Evolutionary conservation across 2,888 invertebrate species (phyloP).

Genomic region (Eristalinus sepulchralis): DNA sequence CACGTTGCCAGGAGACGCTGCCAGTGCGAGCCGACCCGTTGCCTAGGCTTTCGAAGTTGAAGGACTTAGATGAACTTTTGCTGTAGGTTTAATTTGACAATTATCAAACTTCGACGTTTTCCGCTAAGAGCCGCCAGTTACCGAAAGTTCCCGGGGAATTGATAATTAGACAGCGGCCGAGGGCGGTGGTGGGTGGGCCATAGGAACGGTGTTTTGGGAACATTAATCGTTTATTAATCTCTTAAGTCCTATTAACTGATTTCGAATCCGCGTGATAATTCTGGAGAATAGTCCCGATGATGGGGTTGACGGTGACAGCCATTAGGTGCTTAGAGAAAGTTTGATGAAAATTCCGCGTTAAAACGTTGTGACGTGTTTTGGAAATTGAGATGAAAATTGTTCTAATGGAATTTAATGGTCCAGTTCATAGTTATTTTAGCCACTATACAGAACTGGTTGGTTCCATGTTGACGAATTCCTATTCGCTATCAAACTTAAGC

Average conservation of each 20-base stretch:
- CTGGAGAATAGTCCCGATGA: neutral
- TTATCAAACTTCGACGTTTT: constrained; percentile 59
- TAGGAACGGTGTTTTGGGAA: constrained; percentile 15
- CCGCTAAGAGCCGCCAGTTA: constrained; percentile 38
- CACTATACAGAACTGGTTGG: no score
- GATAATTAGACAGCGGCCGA: constrained; percentile 37
- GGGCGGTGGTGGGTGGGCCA: neutral
- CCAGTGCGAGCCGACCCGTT: neutral
- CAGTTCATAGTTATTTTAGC: no score
- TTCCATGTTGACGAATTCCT: no score
- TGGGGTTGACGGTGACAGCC: neutral
- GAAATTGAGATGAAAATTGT: no score
- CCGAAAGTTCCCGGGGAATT: constrained; percentile 40
- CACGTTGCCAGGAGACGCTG: neutral
- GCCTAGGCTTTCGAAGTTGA: neutral
- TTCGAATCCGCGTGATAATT: constrained; percentile 45
- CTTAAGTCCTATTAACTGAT: constrained; percentile 62
- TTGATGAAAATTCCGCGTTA: neutral
- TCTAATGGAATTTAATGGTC: no score
- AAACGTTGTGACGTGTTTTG: no score
- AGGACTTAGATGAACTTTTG: constrained; percentile 25
- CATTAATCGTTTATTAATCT: constrained; percentile 64
- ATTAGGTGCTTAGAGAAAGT: neutral
- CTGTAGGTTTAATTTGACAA: constrained; percentile 58
- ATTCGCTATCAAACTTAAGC: no score